These are phyloP conservation scores for Papilio protenor DNA, from an alignment of 2,888 invertebrate species.

Conservation along the genomic window DNA sequence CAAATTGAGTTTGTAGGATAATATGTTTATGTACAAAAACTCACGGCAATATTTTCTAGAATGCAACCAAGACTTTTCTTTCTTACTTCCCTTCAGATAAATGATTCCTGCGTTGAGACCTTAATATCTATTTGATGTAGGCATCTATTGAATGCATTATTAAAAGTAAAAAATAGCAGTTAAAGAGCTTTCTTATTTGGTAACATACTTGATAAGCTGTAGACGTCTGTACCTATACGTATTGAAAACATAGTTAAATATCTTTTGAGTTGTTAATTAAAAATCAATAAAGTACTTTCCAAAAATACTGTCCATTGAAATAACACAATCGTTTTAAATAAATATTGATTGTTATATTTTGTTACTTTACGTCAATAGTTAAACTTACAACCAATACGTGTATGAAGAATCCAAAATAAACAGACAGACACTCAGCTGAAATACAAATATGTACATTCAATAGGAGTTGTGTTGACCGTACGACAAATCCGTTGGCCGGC, in stretches of 20 bases:
- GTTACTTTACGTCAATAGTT: slow-evolving; percentile 23
- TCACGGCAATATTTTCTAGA: no score
- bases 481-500: slow-evolving; percentile 77
- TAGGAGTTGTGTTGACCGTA: slow-evolving; percentile 74
- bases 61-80: no score
- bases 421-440: slow-evolving; percentile 41
- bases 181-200: not conserved
- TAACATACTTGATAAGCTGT: not conserved
- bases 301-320: not conserved
- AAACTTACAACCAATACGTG: slow-evolving; percentile 12
- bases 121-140: no score
- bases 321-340: not conserved
- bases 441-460: slow-evolving; percentile 62
- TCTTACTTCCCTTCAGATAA: not conserved
- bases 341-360: slow-evolving; percentile 11
- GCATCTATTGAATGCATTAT: not conserved
- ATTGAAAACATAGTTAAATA: not conserved
- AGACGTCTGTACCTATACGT: not conserved
- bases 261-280: not conserved
- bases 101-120: no score
- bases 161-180: not conserved
- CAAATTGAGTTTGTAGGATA: no score
- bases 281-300: not conserved
- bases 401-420: slow-evolving; percentile 22
- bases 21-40: no score